Base-by-base conservation (phyloP, 2,113 vertebrate genomes). In the Scalopus aquaticus region DNA sequence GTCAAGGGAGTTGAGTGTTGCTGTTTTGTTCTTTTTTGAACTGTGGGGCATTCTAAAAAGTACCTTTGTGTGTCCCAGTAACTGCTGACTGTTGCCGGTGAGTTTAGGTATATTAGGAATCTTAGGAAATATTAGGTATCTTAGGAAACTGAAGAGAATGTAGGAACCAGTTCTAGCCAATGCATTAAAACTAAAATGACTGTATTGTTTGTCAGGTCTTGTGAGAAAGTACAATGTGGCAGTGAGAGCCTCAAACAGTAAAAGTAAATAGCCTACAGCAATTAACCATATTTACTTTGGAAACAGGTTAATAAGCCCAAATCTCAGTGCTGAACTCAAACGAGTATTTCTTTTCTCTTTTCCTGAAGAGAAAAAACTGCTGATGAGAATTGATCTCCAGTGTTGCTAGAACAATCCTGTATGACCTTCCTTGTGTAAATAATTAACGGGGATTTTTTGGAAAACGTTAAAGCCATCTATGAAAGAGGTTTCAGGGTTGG, bases 401-500 rank as follows among this genome's bases (percentile, higher is more conserved):
- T 82, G 10, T 92, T 93, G 74, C 35, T 89, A 77, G 74, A 58
- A 94, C 54, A 46, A 32, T 54, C 32, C 76, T 56, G 7, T 60
- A 0, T 84, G 77, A 72, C 77, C 60, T 95, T 94, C 73, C 15
- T 82, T 77, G 37, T 88, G 91, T 94, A 74, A 95, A 80, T 96
- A 74, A 95, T 91, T 91, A 91, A 87, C 39, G 35, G 12, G 30
- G 44, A 74, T 79, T 86, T 37, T 84, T 95, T 94, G n/a, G 64
- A 80, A 76, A 81, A 69, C 17, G 0, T 42, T 76, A 44, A 39
- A 89, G 42, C 82, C 39, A 6, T 42, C 3, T 73, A 35, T 46
- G 15, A 88, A 88, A 74, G 82, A 65, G 58, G 32, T 88, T 90
- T 86, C n/a, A 39, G 17, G 78, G 28, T 67, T 76, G 44, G 24